phyloP scores from a whole-genome alignment of 64 coral and sea anemone genomes.

The Dendrophyllia cribrosa region DNA sequence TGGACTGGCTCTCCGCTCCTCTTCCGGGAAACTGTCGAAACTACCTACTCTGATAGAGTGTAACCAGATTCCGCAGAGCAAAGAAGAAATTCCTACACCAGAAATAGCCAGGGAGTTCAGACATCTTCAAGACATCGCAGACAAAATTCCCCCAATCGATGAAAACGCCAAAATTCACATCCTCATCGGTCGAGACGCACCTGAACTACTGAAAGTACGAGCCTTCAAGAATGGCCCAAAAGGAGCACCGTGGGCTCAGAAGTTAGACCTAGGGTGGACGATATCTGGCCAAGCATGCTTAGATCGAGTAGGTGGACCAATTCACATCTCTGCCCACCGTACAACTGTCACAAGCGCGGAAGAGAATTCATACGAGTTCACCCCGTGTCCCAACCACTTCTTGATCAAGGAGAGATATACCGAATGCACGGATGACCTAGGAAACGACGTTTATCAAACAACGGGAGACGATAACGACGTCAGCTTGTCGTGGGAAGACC shows the following conservation, averaged over 20 bases:
- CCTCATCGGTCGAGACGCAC: constrained; percentile 50
- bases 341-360: neutral
- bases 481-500: constrained; percentile 12
- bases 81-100: neutral
- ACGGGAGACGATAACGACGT: constrained; percentile 1
- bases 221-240: constrained; percentile 36
- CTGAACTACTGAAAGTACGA: constrained; percentile 53
- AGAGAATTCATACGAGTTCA: neutral
- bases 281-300: constrained; percentile 9
- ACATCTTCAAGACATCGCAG: no score
- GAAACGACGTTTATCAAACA: neutral
- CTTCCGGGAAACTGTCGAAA: neutral
- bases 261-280: constrained; percentile 9
- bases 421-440: neutral
- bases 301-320: neutral
- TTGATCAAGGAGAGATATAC: neutral
- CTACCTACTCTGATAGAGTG: neutral
- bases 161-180: neutral
- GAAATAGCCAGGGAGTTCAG: neutral
- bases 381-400: constrained; percentile 10
- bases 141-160: constrained; percentile 29
- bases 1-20: neutral
- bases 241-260: constrained; percentile 23
- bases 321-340: neutral
- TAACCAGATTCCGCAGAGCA: neutral